Evolutionary conservation across 2,888 invertebrate species (phyloP).

Genomic region (Diaperis boleti): DNA sequence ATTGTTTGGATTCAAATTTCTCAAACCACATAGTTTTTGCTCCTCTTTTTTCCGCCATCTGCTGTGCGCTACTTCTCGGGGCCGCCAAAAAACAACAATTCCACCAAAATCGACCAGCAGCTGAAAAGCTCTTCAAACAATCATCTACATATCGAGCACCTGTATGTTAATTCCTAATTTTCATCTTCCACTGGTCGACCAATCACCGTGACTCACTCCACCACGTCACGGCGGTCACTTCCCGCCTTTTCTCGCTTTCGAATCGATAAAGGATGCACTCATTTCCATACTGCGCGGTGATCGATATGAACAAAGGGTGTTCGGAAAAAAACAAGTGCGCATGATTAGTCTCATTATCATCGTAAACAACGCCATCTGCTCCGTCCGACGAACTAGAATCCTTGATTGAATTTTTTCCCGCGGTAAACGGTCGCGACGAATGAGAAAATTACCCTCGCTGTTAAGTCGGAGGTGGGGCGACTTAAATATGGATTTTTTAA

Average conservation of each 20-base stretch:
- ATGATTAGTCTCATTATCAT: conserved; percentile 19
- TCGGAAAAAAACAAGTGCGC: conserved; percentile 17
- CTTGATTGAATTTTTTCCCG: conserved; percentile 8
- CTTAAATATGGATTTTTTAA: conserved; percentile 32
- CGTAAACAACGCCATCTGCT: conserved; percentile 33
- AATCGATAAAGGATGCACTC: conserved; percentile 25
- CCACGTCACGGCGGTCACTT: conserved; percentile 18
- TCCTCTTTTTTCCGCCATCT: background rate
- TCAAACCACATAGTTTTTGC: too few relatives aligned
- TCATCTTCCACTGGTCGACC: background rate
- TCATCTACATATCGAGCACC: background rate
- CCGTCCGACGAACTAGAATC: conserved; percentile 1
- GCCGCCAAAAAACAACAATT: background rate
- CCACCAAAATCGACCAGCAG: background rate
- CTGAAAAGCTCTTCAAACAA: too few relatives aligned
- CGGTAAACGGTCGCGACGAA: background rate
- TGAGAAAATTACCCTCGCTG: conserved; percentile 6
- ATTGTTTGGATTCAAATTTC: too few relatives aligned
- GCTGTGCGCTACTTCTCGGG: background rate
- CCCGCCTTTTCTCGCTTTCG: background rate
- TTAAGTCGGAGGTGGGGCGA: background rate
- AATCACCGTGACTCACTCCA: background rate
- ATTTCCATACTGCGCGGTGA: conserved; percentile 16
- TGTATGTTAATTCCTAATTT: background rate
- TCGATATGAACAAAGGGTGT: conserved; percentile 15